Percentiles rank a stretch among this genome's conserved stretches.
These are phyloP conservation scores for Onychomys torridus DNA, from an alignment of 2,797 vertebrate species.

Conservation along the genomic window DNA sequence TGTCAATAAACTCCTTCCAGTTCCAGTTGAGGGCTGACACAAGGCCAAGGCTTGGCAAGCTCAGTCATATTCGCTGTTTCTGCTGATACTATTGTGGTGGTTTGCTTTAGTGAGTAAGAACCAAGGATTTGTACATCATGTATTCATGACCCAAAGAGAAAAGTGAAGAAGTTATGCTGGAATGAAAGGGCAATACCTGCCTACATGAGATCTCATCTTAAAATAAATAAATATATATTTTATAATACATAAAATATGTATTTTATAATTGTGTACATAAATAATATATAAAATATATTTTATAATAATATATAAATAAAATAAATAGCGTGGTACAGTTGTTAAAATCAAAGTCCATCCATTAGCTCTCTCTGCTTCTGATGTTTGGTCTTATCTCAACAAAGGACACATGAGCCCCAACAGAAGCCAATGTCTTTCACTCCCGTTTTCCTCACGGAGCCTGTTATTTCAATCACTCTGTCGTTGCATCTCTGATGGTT, in stretches of 20 bases:
- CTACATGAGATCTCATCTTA: neutral
- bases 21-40: neutral
- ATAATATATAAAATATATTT: too few relatives aligned
- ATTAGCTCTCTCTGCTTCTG: neutral
- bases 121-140: neutral
- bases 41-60: neutral
- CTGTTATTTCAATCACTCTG: neutral
- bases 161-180: neutral
- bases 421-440: neutral
- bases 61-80: neutral
- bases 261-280: too few relatives aligned
- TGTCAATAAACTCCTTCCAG: neutral
- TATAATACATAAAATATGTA: too few relatives aligned
- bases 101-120: neutral
- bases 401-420: neutral
- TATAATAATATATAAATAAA: too few relatives aligned
- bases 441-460: neutral
- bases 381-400: neutral
- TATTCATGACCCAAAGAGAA: neutral
- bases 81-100: neutral
- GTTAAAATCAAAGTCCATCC: neutral
- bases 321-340: neutral
- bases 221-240: neutral
- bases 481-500: too few relatives aligned
- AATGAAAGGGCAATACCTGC: neutral